Percentiles rank a stretch among this genome's conserved stretches.
These are phyloP conservation scores for Solea solea DNA, from an alignment of 2,113 vertebrate genomes.

Conservation along the genomic window DNA sequence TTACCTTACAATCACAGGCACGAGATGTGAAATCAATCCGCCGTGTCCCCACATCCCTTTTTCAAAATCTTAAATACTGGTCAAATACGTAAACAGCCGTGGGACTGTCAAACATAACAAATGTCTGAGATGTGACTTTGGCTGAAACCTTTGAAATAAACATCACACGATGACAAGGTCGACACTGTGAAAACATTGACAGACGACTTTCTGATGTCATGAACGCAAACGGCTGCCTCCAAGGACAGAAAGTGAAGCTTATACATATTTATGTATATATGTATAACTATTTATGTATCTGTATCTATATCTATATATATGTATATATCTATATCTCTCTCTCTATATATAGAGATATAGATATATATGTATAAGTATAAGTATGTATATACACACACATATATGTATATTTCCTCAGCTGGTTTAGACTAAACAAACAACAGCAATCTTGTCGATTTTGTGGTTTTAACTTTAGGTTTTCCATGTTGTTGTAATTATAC, in stretches of 20 bases:
- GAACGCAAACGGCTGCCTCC: slow-evolving; percentile 12
- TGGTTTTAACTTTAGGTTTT: slow-evolving; percentile 51
- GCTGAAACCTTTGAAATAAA: slow-evolving; percentile 28
- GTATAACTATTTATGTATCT: too few species aligned
- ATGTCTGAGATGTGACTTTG: slow-evolving; percentile 8
- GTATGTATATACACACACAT: too few species aligned
- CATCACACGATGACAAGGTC: slow-evolving; percentile 7
- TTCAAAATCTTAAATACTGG: slow-evolving; percentile 21
- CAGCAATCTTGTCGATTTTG: slow-evolving; percentile 45
- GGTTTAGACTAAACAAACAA: slow-evolving; percentile 70
- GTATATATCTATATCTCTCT: too few species aligned
- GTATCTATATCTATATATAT: too few species aligned
- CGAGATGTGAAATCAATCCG: slow-evolving; percentile 15
- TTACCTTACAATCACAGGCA: slow-evolving; percentile 10
- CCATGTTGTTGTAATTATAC: slow-evolving; percentile 69
- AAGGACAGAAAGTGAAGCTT: slow-evolving; percentile 7
- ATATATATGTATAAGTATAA: too few species aligned
- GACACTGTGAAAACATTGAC: slow-evolving; percentile 1
- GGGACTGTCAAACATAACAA: slow-evolving; percentile 27
- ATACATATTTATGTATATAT: background rate
- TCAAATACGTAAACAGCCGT: slow-evolving; percentile 24
- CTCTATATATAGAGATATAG: too few species aligned
- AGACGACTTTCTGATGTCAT: background rate
- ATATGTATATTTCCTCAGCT: slow-evolving; percentile 12
- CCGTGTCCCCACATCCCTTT: slow-evolving; percentile 3